Evolutionary conservation across 2,888 invertebrate genomes (phyloP).

Genomic region (Cosmorhoe ocellata): DNA sequence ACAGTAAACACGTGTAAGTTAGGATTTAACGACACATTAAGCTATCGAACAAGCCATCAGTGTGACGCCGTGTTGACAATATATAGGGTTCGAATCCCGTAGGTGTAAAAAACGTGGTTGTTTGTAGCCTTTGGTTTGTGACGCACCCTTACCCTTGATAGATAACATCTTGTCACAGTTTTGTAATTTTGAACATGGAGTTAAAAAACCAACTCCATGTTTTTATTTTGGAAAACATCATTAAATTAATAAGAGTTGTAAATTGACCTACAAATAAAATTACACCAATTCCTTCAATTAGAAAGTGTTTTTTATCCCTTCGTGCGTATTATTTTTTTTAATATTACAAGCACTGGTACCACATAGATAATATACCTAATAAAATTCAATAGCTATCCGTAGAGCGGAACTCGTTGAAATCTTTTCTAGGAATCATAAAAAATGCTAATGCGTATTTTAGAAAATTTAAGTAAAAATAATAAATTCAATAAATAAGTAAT

Average conservation of each 20-base stretch:
- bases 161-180: conserved; percentile 47
- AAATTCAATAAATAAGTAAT: too few relatives aligned
- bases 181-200: conserved; percentile 30
- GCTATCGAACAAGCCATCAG: conserved; percentile 40
- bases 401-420: conserved; percentile 40
- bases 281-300: too few relatives aligned
- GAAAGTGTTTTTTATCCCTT: too few relatives aligned
- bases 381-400: neutral
- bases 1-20: conserved; percentile 43
- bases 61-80: conserved; percentile 16
- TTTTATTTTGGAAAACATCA: neutral
- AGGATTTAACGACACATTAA: conserved; percentile 53
- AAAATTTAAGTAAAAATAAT: too few relatives aligned
- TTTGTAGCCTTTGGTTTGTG: conserved; percentile 10
- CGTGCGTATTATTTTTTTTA: too few relatives aligned
- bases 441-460: conserved; percentile 16
- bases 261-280: too few relatives aligned
- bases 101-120: conserved; percentile 14
- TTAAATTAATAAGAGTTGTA: too few relatives aligned
- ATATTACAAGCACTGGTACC: too few relatives aligned
- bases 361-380: too few relatives aligned
- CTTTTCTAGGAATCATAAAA: conserved; percentile 30
- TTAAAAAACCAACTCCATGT: conserved; percentile 3
- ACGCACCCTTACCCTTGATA: conserved; percentile 35
- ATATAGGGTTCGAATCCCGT: conserved; percentile 24